A percentile compares a stretch with the other conserved stretches of the same genome.
Evolutionary conservation across 1,140 invertebrate species (phyloP).

Genomic region (Drosophila eugracilis): DNA sequence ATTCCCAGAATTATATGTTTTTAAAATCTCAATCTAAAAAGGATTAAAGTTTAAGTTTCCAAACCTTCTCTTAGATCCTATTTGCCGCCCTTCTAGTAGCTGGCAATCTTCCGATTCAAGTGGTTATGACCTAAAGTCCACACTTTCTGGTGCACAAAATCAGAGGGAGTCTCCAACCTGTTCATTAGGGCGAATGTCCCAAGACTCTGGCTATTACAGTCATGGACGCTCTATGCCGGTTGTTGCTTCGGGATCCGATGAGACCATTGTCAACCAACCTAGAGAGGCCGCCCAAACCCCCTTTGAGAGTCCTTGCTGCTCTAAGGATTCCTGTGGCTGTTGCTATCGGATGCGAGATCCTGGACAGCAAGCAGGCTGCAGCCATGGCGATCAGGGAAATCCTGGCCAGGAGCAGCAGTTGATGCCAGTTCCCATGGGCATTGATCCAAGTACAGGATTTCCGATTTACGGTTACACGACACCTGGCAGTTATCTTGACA

Average conservation of each 20-base stretch:
- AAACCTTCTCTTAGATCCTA: too few relatives aligned
- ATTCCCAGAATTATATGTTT: neutral
- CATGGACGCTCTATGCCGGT: neutral
- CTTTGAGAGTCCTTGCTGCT: neutral
- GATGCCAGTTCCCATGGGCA: neutral
- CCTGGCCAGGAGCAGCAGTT: slow-evolving; percentile 4
- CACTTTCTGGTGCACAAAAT: neutral
- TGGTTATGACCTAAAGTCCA: neutral
- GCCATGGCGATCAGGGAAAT: neutral
- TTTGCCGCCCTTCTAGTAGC: neutral
- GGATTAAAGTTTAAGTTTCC: too few relatives aligned
- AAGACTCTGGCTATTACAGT: slow-evolving; percentile 5
- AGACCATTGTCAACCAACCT: slow-evolving; percentile 28
- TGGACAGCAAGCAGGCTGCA: neutral
- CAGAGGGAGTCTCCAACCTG: too few relatives aligned
- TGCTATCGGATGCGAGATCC: neutral
- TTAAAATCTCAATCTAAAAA: too few relatives aligned
- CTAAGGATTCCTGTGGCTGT: slow-evolving; percentile 1
- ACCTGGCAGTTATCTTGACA: neutral
- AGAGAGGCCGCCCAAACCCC: neutral
- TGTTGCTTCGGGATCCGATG: slow-evolving; percentile 1
- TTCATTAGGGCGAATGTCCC: neutral
- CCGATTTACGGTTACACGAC: slow-evolving; percentile 6
- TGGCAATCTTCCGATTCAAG: slow-evolving; percentile 5
- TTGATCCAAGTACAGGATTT: slow-evolving; percentile 7